Evolutionary conservation across 2,888 invertebrate genomes (phyloP).

Genomic region (Nysson spinosus): DNA sequence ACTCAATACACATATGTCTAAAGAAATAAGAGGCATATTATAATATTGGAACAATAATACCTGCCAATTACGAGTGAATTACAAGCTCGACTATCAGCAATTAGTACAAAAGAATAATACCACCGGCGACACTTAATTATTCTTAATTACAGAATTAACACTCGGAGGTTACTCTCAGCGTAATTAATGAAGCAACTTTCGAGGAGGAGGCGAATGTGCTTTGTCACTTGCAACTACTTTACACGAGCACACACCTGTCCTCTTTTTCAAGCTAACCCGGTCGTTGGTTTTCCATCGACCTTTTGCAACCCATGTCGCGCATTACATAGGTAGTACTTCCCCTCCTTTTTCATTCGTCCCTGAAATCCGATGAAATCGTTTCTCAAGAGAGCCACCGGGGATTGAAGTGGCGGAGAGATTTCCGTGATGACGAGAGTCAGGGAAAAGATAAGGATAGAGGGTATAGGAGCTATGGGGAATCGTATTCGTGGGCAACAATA

Average conservation of each 20-base stretch:
- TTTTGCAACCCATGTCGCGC: not conserved
- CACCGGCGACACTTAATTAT: too few species aligned
- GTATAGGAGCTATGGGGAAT: slow-evolving; percentile 13
- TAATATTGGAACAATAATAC: too few species aligned
- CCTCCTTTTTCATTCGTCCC: not conserved
- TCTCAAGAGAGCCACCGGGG: not conserved
- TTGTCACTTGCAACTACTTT: too few species aligned
- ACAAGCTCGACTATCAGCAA: too few species aligned
- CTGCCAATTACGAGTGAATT: too few species aligned
- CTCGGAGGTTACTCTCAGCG: too few species aligned
- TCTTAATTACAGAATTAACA: too few species aligned
- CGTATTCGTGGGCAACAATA: slow-evolving; percentile 50
- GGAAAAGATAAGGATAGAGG: slow-evolving; percentile 5
- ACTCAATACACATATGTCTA: too few species aligned
- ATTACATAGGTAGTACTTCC: not conserved
- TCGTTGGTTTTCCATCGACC: not conserved
- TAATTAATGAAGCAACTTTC: too few species aligned
- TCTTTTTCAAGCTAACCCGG: not conserved
- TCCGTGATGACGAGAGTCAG: slow-evolving; percentile 17
- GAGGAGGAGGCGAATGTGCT: too few species aligned
- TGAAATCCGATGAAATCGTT: slow-evolving; percentile 14
- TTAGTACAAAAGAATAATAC: too few species aligned
- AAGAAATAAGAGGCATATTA: too few species aligned
- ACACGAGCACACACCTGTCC: not conserved
- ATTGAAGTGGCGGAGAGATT: slow-evolving; percentile 10